phyloP scores from a whole-genome alignment of 1,140 invertebrate genomes.

The Gryllus bimaculatus region DNA sequence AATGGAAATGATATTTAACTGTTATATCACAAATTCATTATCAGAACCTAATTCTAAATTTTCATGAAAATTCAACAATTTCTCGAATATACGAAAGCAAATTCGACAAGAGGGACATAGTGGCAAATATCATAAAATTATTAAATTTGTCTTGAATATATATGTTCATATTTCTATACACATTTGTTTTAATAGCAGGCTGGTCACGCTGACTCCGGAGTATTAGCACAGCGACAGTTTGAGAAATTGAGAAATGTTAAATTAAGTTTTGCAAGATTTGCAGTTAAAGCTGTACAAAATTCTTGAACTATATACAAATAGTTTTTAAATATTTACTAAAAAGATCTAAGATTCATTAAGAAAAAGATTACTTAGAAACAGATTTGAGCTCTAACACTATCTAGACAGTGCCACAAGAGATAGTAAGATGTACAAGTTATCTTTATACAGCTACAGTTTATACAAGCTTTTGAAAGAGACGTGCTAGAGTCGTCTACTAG shows the following conservation, averaged over 20 bases:
- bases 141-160: too few species aligned
- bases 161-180: too few species aligned
- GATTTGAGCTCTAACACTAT: background rate
- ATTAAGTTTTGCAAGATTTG: background rate
- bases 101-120: too few species aligned
- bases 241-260: background rate
- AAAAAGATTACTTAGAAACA: background rate
- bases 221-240: background rate
- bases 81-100: too few species aligned
- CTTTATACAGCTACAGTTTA: background rate
- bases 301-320: background rate
- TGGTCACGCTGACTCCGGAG: background rate
- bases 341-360: background rate
- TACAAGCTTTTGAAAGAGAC: background rate
- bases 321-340: background rate
- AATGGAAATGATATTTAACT: too few species aligned
- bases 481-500: background rate
- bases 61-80: too few species aligned
- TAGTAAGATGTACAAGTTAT: background rate
- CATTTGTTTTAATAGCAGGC: background rate
- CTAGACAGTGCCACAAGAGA: background rate
- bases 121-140: too few species aligned
- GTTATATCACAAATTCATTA: too few species aligned
- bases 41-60: too few species aligned
- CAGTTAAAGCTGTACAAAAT: background rate